Percentiles rank a stretch among this genome's conserved stretches.
Evolutionary conservation across 2,888 invertebrate genomes (phyloP).

Genomic region (Thereva unica): DNA sequence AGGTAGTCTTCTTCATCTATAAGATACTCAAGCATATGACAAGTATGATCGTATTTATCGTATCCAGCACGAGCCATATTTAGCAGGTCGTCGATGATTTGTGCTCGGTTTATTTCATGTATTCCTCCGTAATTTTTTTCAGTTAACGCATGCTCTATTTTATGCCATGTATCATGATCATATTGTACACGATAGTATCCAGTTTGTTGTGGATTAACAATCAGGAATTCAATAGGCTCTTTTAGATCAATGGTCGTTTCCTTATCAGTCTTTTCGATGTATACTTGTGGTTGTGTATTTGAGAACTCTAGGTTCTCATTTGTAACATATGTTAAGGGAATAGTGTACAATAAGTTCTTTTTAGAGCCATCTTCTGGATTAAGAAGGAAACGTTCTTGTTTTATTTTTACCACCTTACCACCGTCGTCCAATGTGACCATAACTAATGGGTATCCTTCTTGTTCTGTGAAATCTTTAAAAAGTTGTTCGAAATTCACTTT

Average conservation of each 20-base stretch:
- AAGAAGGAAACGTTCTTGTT: constrained; percentile 49
- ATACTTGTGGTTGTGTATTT: constrained; percentile 46
- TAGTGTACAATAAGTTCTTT: constrained; percentile 48
- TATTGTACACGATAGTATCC: constrained; percentile 71
- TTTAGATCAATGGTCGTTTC: background rate
- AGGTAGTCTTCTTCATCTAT: constrained; percentile 69
- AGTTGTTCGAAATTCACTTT: constrained; percentile 50
- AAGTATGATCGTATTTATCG: constrained; percentile 65
- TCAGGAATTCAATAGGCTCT: constrained; percentile 51
- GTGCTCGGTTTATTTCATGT: constrained; percentile 72
- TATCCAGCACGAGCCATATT: constrained; percentile 72
- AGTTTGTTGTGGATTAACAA: constrained; percentile 55
- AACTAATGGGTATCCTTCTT: constrained; percentile 69
- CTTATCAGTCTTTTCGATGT: constrained; percentile 3
- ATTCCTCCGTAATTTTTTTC: constrained; percentile 54
- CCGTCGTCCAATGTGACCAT: constrained; percentile 53
- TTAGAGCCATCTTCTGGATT: constrained; percentile 45
- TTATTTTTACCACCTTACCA: constrained; percentile 38
- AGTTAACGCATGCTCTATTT: constrained; percentile 63
- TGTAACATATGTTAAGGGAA: constrained; percentile 54
- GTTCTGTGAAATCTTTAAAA: constrained; percentile 67
- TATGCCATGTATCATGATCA: constrained; percentile 67
- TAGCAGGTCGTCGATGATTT: constrained; percentile 79
- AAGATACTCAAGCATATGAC: constrained; percentile 72
- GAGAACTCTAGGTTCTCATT: constrained; percentile 48